Percentiles rank a stretch among this genome's conserved stretches.
Conservation (phyloP, 2,113 vertebrate species). For the Oreochromis aureus region DNA sequence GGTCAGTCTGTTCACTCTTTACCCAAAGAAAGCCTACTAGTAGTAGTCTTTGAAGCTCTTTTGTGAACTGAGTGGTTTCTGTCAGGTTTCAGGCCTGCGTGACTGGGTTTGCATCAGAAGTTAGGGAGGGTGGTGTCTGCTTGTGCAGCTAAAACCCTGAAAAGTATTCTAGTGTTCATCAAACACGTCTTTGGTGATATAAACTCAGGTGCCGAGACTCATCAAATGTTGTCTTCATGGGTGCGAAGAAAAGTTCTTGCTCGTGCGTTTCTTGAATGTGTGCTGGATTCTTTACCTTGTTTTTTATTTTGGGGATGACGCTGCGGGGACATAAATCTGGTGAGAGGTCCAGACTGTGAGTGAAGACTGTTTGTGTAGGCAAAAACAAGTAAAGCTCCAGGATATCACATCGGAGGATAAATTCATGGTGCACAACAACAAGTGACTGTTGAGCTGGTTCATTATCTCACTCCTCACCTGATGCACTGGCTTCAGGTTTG, state of each 20-base stretch:
- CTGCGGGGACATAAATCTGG: accelerated
- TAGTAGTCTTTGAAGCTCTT: background rate
- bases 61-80: background rate
- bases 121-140: accelerated
- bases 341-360: background rate
- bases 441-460: background rate
- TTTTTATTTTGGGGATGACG: accelerated
- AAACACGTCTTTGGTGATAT: background rate
- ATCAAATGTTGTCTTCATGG: background rate
- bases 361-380: accelerated
- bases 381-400: background rate
- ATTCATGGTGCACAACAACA: background rate
- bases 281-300: background rate
- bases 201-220: accelerated
- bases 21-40: background rate
- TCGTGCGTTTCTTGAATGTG: accelerated
- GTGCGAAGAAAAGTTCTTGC: background rate
- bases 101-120: background rate
- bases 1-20: background rate
- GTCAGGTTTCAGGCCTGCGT: background rate
- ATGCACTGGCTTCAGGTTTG: background rate
- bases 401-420: background rate
- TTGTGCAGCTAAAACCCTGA: accelerated
- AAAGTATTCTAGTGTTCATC: background rate
- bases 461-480: background rate